Conservation (phyloP, 2,797 vertebrate genomes). For the Catharus ustulatus region DNA sequence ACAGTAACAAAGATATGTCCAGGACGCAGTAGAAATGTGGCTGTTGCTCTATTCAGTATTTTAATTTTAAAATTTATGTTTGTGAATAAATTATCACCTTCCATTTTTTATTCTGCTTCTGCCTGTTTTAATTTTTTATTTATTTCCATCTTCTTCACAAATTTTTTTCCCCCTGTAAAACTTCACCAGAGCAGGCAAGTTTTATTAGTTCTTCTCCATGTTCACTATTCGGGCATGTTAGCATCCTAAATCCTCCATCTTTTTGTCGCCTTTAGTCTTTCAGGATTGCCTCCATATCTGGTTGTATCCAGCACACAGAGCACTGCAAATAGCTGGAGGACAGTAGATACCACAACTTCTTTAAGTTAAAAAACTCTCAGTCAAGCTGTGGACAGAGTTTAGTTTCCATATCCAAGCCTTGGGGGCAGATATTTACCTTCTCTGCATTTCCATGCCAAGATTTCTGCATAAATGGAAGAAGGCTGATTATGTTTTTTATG, state of each 20-base stretch:
- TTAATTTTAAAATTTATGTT: not conserved
- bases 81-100: not conserved
- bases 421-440: not conserved
- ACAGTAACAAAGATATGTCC: not conserved
- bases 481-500: not conserved
- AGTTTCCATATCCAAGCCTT: not conserved
- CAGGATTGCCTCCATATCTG: not conserved
- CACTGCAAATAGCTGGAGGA: not conserved
- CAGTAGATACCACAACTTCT: not conserved
- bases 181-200: not conserved
- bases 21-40: not conserved
- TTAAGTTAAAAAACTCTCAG: not conserved
- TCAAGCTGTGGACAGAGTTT: not conserved
- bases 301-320: not conserved
- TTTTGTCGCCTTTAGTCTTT: not conserved
- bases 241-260: not conserved
- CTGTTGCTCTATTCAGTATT: not conserved
- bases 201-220: not conserved
- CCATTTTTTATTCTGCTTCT: not conserved
- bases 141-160: not conserved
- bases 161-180: not conserved
- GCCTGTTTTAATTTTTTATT: not conserved
- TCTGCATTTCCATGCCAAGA: not conserved
- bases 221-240: not conserved
- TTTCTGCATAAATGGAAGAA: not conserved